A percentile compares a stretch with the other conserved stretches of the same genome.
phyloP scores from a whole-genome alignment of 2,113 vertebrate genomes.

The Narcine bancroftii region DNA sequence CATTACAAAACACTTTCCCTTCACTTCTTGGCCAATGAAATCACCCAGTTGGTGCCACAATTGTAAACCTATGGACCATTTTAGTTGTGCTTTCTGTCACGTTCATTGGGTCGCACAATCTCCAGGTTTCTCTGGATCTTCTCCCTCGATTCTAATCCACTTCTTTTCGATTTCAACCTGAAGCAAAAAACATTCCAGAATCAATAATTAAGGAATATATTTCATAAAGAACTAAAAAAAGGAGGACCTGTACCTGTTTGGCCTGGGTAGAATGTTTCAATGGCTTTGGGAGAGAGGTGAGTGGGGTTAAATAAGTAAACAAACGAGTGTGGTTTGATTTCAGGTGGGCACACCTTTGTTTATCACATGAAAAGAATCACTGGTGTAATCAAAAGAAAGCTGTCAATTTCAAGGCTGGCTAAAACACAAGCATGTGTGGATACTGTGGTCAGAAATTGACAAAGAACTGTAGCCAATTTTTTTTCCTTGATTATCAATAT shows the following conservation, averaged over 20 bases:
- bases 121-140: conserved; percentile 67
- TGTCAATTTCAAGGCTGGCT: background rate
- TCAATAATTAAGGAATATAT: background rate
- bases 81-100: background rate
- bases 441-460: background rate
- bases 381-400: background rate
- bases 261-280: background rate
- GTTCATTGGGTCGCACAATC: conserved; percentile 71
- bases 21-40: background rate
- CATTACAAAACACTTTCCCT: background rate
- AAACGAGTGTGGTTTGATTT: background rate
- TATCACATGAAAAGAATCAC: background rate
- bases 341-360: background rate
- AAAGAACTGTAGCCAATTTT: background rate
- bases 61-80: background rate
- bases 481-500: background rate
- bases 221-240: background rate
- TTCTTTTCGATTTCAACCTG: conserved; percentile 96
- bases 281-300: background rate
- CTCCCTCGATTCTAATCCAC: conserved; percentile 73
- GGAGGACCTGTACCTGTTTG: background rate
- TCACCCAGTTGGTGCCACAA: background rate
- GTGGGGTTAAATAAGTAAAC: background rate
- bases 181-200: conserved; percentile 5
- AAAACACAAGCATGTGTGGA: background rate